A percentile compares a stretch with the other conserved stretches of the same genome.
phyloP scores from a whole-genome alignment of 2,113 vertebrate genomes.

The Amblyornis subalaris region DNA sequence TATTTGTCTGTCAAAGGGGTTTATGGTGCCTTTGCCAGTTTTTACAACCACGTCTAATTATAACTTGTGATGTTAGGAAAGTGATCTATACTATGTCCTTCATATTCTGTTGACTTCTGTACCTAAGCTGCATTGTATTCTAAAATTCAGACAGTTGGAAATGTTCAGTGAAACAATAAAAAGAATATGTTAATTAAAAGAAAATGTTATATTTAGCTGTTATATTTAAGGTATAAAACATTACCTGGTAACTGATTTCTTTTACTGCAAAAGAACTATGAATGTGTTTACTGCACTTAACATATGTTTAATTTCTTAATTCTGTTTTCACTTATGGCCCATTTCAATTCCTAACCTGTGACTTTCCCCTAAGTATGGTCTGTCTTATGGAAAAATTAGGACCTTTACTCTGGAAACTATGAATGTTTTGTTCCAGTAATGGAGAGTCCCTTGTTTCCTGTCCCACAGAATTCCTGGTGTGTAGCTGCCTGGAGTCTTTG shows the following conservation, averaged over 20 bases:
- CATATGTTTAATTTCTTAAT: constrained; percentile 10
- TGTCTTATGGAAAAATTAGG: constrained; percentile 2
- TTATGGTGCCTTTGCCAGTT: background rate
- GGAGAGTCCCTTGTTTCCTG: constrained; percentile 3
- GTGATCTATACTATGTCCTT: background rate
- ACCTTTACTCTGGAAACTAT: background rate
- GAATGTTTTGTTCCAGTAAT: background rate
- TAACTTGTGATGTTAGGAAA: background rate
- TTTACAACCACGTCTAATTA: background rate
- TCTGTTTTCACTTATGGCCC: constrained; percentile 11
- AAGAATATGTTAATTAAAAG: background rate
- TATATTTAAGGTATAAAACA: background rate
- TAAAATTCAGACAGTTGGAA: background rate
- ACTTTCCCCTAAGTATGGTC: constrained; percentile 1
- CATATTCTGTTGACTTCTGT: background rate
- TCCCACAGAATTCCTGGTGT: background rate
- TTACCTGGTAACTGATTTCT: background rate
- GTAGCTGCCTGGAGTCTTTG: background rate
- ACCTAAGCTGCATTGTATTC: background rate
- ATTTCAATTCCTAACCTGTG: background rate
- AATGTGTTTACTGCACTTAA: background rate
- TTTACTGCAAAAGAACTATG: background rate
- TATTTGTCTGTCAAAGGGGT: background rate
- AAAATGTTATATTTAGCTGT: background rate
- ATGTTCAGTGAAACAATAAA: background rate